Evolutionary conservation across 2,797 vertebrate species (phyloP).

Genomic region (Cyclura pinguis): DNA sequence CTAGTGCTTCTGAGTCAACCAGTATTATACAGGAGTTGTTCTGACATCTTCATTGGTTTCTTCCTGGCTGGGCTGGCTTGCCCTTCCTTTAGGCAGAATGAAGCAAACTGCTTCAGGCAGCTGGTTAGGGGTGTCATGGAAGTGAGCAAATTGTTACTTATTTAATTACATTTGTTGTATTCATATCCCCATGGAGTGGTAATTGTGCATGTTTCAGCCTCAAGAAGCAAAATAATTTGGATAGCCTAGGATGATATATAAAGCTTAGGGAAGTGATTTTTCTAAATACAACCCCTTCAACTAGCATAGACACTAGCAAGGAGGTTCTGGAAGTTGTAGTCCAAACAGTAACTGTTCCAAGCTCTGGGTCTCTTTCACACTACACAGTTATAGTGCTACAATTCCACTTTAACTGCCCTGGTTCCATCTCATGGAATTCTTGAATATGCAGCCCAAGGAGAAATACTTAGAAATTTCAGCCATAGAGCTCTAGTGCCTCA

Average conservation of each 20-base stretch:
- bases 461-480: too few species aligned
- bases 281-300: too few species aligned
- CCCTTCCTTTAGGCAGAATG: neutral
- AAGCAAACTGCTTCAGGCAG: neutral
- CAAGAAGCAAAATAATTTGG: neutral
- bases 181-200: neutral
- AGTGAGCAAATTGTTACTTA: neutral
- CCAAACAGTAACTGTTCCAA: too few species aligned
- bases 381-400: too few species aligned
- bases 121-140: neutral
- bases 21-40: neutral
- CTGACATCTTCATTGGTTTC: neutral
- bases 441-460: too few species aligned
- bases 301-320: too few species aligned
- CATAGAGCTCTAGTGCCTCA: too few species aligned
- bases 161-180: neutral
- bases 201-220: neutral
- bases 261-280: too few species aligned
- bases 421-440: too few species aligned
- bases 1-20: neutral
- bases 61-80: neutral
- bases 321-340: too few species aligned
- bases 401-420: too few species aligned
- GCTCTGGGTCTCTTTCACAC: too few species aligned
- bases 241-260: neutral